Base-by-base conservation (phyloP, 2,113 vertebrate species). In the Cichladusa arquata region DNA sequence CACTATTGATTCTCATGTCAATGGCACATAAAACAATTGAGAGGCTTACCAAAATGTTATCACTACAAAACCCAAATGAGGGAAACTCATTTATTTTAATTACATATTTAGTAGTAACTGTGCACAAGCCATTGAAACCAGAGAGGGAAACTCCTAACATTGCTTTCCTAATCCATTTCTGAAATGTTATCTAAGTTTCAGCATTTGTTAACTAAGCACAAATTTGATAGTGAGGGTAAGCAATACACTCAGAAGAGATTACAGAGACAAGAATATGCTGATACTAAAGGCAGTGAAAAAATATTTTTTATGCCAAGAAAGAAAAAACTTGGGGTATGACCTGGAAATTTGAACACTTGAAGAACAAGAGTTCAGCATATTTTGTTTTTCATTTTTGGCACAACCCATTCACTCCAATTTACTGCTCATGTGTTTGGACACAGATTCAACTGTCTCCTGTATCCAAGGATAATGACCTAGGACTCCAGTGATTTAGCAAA, bases 401-500 rank as follows among this genome's bases (percentile, higher is more conserved):
- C 89, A 78, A 84, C 54, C 91, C 2, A 1, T 90, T 92, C 95
- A 57, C 81, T 96, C 95, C 85, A 61, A 92, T 96, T 97, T 97
- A 97, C 97, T 94, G 94, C 94, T 94, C 40, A 19, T 95, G 96
- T 81, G 38, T 96, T 97, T 93, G 94, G 89, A 95, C 88, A 87
- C 83, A 91, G 97, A 97, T 73, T 83, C 89, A 57, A 94, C 96
- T 86, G 93, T 96, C 96, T 96, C 92, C 97, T 97, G 92, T 97
- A 96, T 97, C 96, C 89, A 90, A 91, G 96, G 97, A 97, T 98
- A 97, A 98, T 95, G 96, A 97, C 97, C 95, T 36, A 42, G 88
- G 61, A 58, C 86, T 93, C 69, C 84, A 64, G 33, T 98, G 98
- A 98, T 98, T 98, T 98, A 98, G 88, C 96, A 92, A 97, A 94